A percentile compares a stretch with the other conserved stretches of the same genome.
Evolutionary conservation across 2,113 vertebrate species (phyloP).

Genomic region (Lycocorax pyrrhopterus): DNA sequence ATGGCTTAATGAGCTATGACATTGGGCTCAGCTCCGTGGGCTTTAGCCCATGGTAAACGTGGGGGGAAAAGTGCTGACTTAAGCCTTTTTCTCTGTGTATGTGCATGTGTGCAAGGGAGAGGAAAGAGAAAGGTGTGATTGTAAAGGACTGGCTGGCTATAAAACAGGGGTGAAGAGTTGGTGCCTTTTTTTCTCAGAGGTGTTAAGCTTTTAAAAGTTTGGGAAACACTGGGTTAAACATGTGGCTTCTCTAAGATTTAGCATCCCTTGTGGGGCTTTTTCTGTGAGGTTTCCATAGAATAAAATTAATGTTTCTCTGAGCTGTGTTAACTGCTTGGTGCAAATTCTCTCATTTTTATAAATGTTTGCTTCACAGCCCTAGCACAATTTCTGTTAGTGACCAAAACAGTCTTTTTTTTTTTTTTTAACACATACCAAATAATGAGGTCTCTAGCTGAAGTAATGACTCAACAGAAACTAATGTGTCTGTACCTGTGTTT

Average conservation of each 20-base stretch:
- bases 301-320: slow-evolving; percentile 46
- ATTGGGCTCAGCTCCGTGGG: background rate
- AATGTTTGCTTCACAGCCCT: background rate
- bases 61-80: background rate
- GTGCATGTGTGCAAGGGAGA: background rate
- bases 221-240: slow-evolving; percentile 44
- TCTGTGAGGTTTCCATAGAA: slow-evolving; percentile 15
- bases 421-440: background rate
- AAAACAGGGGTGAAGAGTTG: slow-evolving; percentile 43
- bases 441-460: background rate
- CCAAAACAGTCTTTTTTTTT: background rate
- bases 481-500: background rate
- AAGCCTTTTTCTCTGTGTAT: background rate
- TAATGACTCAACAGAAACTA: background rate
- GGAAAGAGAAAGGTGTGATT: slow-evolving; percentile 19
- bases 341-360: slow-evolving; percentile 40
- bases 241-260: slow-evolving; percentile 5
- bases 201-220: slow-evolving; percentile 59
- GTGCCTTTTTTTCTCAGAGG: slow-evolving; percentile 45
- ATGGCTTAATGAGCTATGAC: background rate
- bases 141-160: slow-evolving; percentile 14
- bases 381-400: background rate
- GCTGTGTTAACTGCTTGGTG: slow-evolving; percentile 49
- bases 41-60: background rate
- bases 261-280: background rate